phyloP scores from a whole-genome alignment of 2,888 invertebrate genomes.

The Drosophila longiperda region DNA sequence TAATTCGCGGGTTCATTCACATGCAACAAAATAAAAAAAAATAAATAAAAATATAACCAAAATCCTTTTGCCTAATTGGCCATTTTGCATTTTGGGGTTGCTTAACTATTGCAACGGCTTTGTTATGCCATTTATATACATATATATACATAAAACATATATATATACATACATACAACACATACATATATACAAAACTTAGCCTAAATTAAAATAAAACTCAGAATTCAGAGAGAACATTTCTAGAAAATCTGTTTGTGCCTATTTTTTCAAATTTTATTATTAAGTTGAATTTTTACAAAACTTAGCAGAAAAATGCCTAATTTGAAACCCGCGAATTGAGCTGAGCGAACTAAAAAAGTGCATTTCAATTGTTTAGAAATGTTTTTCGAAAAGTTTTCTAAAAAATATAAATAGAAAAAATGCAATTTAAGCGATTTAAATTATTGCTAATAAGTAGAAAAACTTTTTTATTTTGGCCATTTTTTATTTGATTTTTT shows the following conservation, averaged over 20 bases:
- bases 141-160: not conserved
- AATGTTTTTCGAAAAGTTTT: not conserved
- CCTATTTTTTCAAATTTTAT: not conserved
- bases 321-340: not conserved
- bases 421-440: no score
- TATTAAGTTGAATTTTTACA: not conserved
- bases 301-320: not conserved
- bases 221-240: not conserved
- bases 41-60: not conserved
- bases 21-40: not conserved
- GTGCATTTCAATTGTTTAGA: no score
- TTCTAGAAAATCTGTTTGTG: not conserved
- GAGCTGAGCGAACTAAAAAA: no score
- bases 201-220: not conserved
- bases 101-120: not conserved
- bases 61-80: conserved; percentile 11
- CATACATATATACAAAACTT: not conserved
- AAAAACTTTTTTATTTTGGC: no score
- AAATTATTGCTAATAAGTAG: no score
- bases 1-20: conserved; percentile 41
- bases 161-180: not conserved
- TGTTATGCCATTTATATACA: not conserved
- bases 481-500: not conserved
- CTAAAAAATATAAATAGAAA: not conserved
- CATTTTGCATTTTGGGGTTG: not conserved